Evolutionary conservation across 2,797 vertebrate genomes (phyloP), one percentile per base, ranked within the genome.

Genomic region (Gymnocypris eckloni): DNA sequence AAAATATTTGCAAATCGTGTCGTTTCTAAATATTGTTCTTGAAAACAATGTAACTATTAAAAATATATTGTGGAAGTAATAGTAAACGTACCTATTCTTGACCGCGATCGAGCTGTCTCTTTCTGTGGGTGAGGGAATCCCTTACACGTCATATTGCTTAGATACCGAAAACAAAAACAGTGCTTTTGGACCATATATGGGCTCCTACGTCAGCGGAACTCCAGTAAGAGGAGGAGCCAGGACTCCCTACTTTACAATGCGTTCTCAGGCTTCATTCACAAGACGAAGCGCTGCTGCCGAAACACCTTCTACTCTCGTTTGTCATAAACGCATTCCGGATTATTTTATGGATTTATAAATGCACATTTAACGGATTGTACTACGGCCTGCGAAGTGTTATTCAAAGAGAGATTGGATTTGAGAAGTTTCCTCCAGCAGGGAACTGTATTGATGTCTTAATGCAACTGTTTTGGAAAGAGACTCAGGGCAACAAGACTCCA

Each of bases 191-290:
- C 96, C 96, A 95, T 96, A 98, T 98, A 97, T 99, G 98, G 98
- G 92, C 97, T 97, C 93, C 94, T 98, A 98, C 98, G 98, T 99
- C 98, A 99, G 96, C 98, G 98, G 97, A 98, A 97, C 96, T 95
- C 96, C 96, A 70, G 82, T 61, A 92, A 93, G 87, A 80, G 96
- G 96, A 93, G 96, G 96, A 91, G 92, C 91, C 86, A 93, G 90
- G 83, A 88, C 91, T 87, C 86, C 88, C 86, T 94, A 93, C 86
- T 90, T 89, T 83, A 89, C 64, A 94, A 92, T 90, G 88, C 86
- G 88, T 50, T 79, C 89, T 87, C 91, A 87, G 91, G 94, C 91
- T 97, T 97, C 97, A 98, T 98, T 98, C 98, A 99, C 96, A 97
- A 97, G 95, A 95, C 91, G 91, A 93, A 92, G 92, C 86, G 94